Percentiles rank a stretch among this genome's conserved stretches.
These are phyloP conservation scores for Blastobasis adustella DNA, from an alignment of 2,888 invertebrate genomes.

Conservation along the genomic window DNA sequence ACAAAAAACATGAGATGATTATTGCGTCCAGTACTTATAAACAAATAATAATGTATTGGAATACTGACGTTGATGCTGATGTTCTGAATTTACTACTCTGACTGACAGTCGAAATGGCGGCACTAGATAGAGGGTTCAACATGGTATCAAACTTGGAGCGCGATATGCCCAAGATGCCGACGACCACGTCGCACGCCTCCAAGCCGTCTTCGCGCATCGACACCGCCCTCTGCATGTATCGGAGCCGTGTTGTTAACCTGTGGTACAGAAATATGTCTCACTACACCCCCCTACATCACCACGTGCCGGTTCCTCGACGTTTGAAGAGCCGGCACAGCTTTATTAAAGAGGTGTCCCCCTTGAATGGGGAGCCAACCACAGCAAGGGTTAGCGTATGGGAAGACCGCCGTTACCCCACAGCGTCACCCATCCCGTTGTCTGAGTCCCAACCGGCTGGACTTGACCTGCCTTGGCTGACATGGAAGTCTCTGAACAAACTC, in stretches of 20 bases:
- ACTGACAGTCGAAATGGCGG: not conserved
- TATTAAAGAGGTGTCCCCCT: too few relatives aligned
- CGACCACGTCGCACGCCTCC: slow-evolving; percentile 46
- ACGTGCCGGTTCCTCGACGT: too few relatives aligned
- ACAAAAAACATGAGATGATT: too few relatives aligned
- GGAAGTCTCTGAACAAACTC: too few relatives aligned
- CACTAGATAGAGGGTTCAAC: slow-evolving; percentile 47
- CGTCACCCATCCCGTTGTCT: too few relatives aligned
- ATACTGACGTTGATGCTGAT: not conserved
- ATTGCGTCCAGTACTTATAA: too few relatives aligned
- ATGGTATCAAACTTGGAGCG: slow-evolving; percentile 74
- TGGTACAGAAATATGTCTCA: not conserved
- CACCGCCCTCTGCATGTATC: slow-evolving; percentile 69
- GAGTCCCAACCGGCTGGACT: too few relatives aligned
- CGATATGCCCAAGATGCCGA: slow-evolving; percentile 77
- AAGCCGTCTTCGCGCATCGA: slow-evolving; percentile 73
- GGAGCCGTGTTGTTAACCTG: slow-evolving; percentile 42
- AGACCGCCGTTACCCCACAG: too few relatives aligned
- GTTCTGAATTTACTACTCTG: not conserved
- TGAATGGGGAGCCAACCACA: too few relatives aligned
- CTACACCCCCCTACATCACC: not conserved
- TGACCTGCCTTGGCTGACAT: too few relatives aligned
- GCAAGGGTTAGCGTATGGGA: not conserved
- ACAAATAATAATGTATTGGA: too few relatives aligned
- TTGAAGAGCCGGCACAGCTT: too few relatives aligned